Conservation (phyloP, 2,888 invertebrate genomes). For the Nebria salina region DNA sequence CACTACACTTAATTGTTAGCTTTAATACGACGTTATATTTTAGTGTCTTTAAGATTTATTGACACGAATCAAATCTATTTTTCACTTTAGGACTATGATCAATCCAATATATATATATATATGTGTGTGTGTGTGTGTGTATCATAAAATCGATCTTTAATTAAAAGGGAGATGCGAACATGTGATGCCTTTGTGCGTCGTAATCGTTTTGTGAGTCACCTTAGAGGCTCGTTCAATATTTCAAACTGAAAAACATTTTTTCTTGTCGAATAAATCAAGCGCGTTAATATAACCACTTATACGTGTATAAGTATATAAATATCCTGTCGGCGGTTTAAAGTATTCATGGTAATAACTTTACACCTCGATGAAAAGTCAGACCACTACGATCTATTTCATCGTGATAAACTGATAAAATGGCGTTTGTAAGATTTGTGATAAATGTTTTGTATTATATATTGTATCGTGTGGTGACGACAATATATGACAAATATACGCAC, state of each 20-base stretch:
- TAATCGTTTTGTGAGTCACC: constrained; percentile 18
- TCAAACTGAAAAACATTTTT: constrained; percentile 7
- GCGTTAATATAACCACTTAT: constrained; percentile 2
- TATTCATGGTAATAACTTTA: constrained; percentile 14
- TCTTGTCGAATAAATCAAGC: constrained; percentile 15
- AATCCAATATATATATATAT: too few relatives aligned
- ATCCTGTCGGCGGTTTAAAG: not conserved
- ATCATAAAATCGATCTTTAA: too few relatives aligned
- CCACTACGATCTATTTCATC: not conserved
- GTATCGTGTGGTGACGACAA: not conserved
- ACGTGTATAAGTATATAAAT: constrained; percentile 6
- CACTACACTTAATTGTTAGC: not conserved
- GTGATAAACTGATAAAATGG: not conserved
- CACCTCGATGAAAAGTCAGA: constrained; percentile 3
- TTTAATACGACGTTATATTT: not conserved
- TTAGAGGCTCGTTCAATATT: not conserved
- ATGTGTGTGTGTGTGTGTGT: too few relatives aligned
- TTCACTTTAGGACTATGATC: not conserved
- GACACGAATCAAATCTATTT: not conserved
- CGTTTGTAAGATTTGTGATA: not conserved
- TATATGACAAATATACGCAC: not conserved
- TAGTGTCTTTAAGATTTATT: not conserved
- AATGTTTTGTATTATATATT: not conserved
- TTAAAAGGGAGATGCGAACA: too few relatives aligned
- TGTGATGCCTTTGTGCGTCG: not conserved